phyloP scores from a whole-genome alignment of 2,797 vertebrate species.

The Smutsia gigantea region DNA sequence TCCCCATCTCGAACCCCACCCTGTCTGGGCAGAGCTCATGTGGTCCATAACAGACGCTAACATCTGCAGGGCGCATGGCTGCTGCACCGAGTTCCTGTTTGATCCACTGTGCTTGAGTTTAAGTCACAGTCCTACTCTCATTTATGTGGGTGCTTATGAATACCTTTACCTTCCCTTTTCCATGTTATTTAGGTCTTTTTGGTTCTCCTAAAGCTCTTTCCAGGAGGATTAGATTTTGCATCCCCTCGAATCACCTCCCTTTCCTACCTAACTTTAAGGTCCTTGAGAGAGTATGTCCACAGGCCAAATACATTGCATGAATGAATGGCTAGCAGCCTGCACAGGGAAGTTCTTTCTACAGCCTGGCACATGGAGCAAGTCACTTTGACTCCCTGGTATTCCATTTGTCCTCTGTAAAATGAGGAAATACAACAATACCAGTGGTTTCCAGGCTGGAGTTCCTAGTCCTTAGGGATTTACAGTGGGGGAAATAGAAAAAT shows the following conservation, averaged over 20 bases:
- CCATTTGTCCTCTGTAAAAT: background rate
- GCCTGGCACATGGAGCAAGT: background rate
- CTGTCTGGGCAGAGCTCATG: background rate
- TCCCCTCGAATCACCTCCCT: background rate
- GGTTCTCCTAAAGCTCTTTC: background rate
- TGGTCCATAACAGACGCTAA: background rate
- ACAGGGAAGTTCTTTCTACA: background rate
- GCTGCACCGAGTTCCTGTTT: background rate
- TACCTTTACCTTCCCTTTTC: background rate
- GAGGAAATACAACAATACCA: background rate
- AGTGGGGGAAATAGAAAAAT: background rate
- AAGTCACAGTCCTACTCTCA: background rate
- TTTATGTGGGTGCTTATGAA: background rate
- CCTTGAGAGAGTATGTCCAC: background rate
- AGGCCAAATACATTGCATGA: background rate
- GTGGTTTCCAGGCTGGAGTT: background rate
- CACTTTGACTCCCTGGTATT: background rate
- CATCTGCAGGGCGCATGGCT: fast-evolving
- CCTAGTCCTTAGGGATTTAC: background rate
- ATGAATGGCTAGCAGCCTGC: background rate
- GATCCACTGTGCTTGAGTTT: no score
- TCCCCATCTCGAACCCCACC: background rate
- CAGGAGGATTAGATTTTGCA: background rate
- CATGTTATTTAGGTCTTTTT: background rate
- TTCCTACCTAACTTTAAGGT: background rate